A percentile compares a stretch with the other conserved stretches of the same genome.
Conservation (phyloP, 2,888 invertebrate species). For the Ormyrus thymus region DNA sequence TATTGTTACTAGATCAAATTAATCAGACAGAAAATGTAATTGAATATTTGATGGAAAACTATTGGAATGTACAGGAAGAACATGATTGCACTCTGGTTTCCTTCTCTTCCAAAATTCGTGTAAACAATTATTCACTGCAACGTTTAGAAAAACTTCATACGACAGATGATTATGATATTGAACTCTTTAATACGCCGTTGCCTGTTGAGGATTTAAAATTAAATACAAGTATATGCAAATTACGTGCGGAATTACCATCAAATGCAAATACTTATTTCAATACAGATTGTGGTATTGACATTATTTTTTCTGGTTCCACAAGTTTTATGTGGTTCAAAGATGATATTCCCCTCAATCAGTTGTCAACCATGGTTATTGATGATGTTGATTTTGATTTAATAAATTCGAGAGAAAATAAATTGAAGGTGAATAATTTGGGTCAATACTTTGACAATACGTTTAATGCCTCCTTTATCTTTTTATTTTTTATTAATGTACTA, state of each 20-base stretch:
- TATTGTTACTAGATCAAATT: constrained; percentile 77
- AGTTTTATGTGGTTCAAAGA: constrained; percentile 57
- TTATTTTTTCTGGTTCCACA: constrained; percentile 50
- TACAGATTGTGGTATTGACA: constrained; percentile 19
- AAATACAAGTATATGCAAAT: not conserved
- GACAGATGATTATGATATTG: constrained; percentile 46
- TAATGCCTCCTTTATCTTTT: not conserved
- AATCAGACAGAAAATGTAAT: constrained; percentile 78
- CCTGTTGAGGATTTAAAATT: constrained; percentile 2
- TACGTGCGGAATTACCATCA: not conserved
- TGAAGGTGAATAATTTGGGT: constrained; percentile 57
- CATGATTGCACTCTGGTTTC: constrained; percentile 73
- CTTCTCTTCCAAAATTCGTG: constrained; percentile 73
- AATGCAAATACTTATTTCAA: not conserved
- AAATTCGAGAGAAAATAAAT: constrained; percentile 55
- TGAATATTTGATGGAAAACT: constrained; percentile 77
- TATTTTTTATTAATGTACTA: not conserved
- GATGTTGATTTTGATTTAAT: not conserved
- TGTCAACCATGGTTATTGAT: constrained; percentile 5
- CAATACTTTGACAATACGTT: not conserved
- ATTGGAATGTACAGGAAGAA: constrained; percentile 78
- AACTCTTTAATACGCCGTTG: constrained; percentile 49
- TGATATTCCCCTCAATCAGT: constrained; percentile 31
- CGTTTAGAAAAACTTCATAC: not conserved
- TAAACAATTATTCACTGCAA: constrained; percentile 78